Conservation (phyloP, 1,140 invertebrate species). For the Aphelinus atriplicis region DNA sequence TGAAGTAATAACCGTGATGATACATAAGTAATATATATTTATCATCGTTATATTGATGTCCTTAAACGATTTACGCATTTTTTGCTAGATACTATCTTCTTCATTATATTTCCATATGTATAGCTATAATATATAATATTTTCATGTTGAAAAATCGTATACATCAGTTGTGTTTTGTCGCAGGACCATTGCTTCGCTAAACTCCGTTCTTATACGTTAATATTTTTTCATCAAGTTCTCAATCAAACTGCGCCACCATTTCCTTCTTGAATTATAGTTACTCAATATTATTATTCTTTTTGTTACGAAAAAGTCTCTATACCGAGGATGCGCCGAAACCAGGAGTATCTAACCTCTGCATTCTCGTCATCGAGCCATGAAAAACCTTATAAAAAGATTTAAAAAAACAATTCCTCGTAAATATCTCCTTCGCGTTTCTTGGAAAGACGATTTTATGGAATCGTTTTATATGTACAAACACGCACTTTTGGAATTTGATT, state of each 20-base stretch:
- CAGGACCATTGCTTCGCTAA: conserved; percentile 61
- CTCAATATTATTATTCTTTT: conserved; percentile 35
- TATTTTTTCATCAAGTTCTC: conserved; percentile 44
- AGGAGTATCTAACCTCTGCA: conserved; percentile 31
- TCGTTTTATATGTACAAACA: conserved; percentile 29
- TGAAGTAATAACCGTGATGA: conserved; percentile 54
- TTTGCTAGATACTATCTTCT: conserved; percentile 61
- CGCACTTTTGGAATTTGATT: conserved; percentile 27
- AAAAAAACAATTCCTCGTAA: conserved; percentile 37
- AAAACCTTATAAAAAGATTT: conserved; percentile 41
- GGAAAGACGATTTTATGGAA: conserved; percentile 7
- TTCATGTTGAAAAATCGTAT: conserved; percentile 68
- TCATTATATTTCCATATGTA: conserved; percentile 60
- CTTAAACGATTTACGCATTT: conserved; percentile 55
- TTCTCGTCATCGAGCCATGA: conserved; percentile 22
- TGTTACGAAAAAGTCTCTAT: conserved; percentile 29
- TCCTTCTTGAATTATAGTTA: conserved; percentile 39
- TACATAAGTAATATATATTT: conserved; percentile 55
- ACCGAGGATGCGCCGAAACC: conserved; percentile 35
- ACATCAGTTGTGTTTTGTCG: conserved; percentile 64
- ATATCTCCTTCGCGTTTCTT: conserved; percentile 10
- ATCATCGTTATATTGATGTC: conserved; percentile 61
- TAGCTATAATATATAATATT: conserved; percentile 67
- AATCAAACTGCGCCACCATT: conserved; percentile 39
- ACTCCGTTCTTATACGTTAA: conserved; percentile 41